A percentile compares a stretch with the other conserved stretches of the same genome.
Evolutionary conservation across 1,140 invertebrate genomes (phyloP).

Genomic region (Drosophila repletoides): DNA sequence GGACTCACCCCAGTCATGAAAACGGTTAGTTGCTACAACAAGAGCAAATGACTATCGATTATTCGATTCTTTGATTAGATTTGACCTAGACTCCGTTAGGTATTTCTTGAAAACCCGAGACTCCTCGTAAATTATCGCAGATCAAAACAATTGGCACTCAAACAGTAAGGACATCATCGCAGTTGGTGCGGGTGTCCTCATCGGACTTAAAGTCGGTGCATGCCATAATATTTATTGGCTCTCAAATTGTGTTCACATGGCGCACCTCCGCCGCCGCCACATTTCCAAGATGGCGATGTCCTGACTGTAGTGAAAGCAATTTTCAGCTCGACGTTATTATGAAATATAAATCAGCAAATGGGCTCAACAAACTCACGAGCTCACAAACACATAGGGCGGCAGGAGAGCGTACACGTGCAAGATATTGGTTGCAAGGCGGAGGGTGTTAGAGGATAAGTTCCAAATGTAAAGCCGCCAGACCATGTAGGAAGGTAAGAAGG

Average conservation of each 20-base stretch:
- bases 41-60: slow-evolving; percentile 44
- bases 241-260: slow-evolving; percentile 55
- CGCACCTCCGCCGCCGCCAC: slow-evolving; percentile 9
- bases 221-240: slow-evolving; percentile 66
- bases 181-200: background rate
- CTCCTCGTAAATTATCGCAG: slow-evolving; percentile 63
- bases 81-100: slow-evolving; percentile 18
- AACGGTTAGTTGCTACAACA: slow-evolving; percentile 53
- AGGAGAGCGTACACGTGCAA: slow-evolving; percentile 14
- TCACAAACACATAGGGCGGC: no score
- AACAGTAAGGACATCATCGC: background rate
- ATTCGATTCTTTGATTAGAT: slow-evolving; percentile 62
- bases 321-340: slow-evolving; percentile 68
- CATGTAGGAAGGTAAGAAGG: slow-evolving; percentile 5
- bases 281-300: slow-evolving; percentile 43
- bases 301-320: slow-evolving; percentile 38
- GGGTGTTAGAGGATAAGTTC: slow-evolving; percentile 13
- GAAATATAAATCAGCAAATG: slow-evolving; percentile 80
- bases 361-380: slow-evolving; percentile 23
- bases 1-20: slow-evolving; percentile 48
- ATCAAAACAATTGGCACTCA: slow-evolving; percentile 68
- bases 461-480: background rate
- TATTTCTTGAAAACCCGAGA: slow-evolving; percentile 24
- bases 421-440: background rate
- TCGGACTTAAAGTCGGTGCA: slow-evolving; percentile 46